Conservation (phyloP, 2,797 vertebrate species). For the Ciconia nigra region DNA sequence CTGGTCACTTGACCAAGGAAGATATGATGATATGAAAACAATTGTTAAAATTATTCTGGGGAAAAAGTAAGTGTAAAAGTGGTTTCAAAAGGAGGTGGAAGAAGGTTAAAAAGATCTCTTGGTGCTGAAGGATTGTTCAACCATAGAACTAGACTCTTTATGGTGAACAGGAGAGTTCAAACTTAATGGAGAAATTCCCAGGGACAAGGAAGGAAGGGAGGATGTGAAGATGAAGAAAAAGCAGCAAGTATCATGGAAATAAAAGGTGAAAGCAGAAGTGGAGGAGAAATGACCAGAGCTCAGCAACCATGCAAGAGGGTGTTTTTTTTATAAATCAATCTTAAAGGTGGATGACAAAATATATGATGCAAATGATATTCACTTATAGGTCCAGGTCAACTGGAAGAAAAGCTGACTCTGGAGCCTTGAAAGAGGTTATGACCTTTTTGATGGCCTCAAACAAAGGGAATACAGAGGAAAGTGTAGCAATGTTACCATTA, state of each 20-base stretch:
- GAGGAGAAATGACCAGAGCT: slow-evolving; percentile 4
- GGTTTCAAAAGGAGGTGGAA: slow-evolving; percentile 54
- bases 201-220: slow-evolving; percentile 5
- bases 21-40: slow-evolving; percentile 65
- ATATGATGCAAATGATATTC: slow-evolving; percentile 14
- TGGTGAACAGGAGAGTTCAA: slow-evolving; percentile 57
- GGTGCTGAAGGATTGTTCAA: slow-evolving; percentile 45
- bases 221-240: slow-evolving; percentile 31
- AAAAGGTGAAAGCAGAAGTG: slow-evolving; percentile 25
- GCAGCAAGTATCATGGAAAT: slow-evolving; percentile 4
- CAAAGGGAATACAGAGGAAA: not conserved
- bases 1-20: slow-evolving; percentile 64
- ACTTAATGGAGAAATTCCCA: slow-evolving; percentile 46
- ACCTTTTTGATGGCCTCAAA: slow-evolving; percentile 11
- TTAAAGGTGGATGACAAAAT: slow-evolving; percentile 17
- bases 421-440: not conserved
- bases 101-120: slow-evolving; percentile 45
- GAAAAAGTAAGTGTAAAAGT: slow-evolving; percentile 46
- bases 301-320: slow-evolving; percentile 6
- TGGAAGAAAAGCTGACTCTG: not conserved
- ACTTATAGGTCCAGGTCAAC: not conserved
- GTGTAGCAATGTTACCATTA: slow-evolving; percentile 31
- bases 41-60: slow-evolving; percentile 46
- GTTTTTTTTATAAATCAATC: not conserved
- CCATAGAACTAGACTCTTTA: slow-evolving; percentile 51